Evolutionary conservation across 1,140 invertebrate species (phyloP), one percentile per base, ranked within the genome.

Genomic region (Steinernema feltiae): DNA sequence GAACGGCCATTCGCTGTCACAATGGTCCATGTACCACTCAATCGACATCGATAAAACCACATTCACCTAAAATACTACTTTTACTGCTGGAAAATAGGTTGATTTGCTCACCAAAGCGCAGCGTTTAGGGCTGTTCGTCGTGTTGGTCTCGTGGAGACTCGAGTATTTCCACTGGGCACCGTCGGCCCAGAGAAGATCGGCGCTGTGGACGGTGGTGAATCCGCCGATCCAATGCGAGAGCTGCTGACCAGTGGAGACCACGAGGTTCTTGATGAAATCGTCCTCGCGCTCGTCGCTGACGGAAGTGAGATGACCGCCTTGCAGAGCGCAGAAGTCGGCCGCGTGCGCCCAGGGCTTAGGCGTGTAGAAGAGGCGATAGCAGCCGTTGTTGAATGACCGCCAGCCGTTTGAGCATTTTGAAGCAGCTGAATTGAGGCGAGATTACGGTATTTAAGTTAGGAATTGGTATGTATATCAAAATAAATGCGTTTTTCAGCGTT

Each of bases 281-380:
- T 63, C 24, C 53, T 63, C 53, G 12, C 24, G 7, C 24, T 27
- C 53, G 53, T 63, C 53, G 2, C 7, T 27, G 24, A 63, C 24
- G 15, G 53, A 63, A 27, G 53, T 27, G 7, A 63, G 24, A 27
- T 63, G 53, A 21, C 53, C 53, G 15, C 53, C 53, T 27, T 27
- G 53, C 2, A 63, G 53, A 63, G 53, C 53, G 53, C 53, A 63
- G 53, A 63, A 63, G 53, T 63, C 53, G 24, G 53, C 53, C 7
- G 53, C 53, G 12, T 63, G 15, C 7, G 15, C 2, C 53, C 53
- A 63, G 7, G 15, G 7, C 24, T 63, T 63, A 12, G 53, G 53
- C 2, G 53, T 63, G 53, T 63, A 63, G 53, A 63, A 63, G 53
- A 63, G 53, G 7, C 53, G 53, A 21, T 63, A 63, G 53, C 53